Evolutionary conservation across 2,797 vertebrate genomes (phyloP), one percentile per base, ranked within the genome.

Genomic region (Vipera latastei): DNA sequence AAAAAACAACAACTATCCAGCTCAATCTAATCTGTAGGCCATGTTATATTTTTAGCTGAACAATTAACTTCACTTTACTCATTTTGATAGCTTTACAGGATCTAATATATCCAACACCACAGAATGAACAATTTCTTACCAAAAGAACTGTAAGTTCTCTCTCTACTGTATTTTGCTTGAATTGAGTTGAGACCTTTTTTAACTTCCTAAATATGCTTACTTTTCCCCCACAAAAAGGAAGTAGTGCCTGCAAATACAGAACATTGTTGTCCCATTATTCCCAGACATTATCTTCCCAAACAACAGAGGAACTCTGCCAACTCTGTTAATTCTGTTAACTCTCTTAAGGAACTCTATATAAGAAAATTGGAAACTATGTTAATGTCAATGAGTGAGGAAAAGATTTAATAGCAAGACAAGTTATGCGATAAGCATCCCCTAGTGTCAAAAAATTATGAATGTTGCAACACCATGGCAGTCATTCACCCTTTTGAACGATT

Each of bases 1-100:
- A 92, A 93, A 95, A 13, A 90, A 51, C 89, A 89, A 12, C 6
- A 92, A 20, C 94, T 94, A 89, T 92, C 4, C 78, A 38, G 44
- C 88, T 51, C 83, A 83, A 57, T 55, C 4, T 2, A 65, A 20
- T 44, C 51, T 16, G 25, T 59, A 55, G 7, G 61, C 53, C 25
- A 92, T 25, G 3, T 2, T 9, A 92, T n/a, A 32, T 7, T 90
- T 89, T 55, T 18, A 56, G 55, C 51, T 90, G 9, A 55, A 20
- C 38, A 90, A 38, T 57, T 56, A 48, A 7, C 1, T 91, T n/a
- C 61, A 14, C 8, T 51, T 56, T 65, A 65, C 12, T 38, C 55
- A 22, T 53, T 51, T 7, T 48, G 4, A 83, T 83, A 48, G 44
- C 22, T 83, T 83, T 48, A 83, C 4, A 25, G 78, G 78, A 83